Evolutionary conservation across 2,113 vertebrate genomes (phyloP).

Genomic region (Strigops habroptila): DNA sequence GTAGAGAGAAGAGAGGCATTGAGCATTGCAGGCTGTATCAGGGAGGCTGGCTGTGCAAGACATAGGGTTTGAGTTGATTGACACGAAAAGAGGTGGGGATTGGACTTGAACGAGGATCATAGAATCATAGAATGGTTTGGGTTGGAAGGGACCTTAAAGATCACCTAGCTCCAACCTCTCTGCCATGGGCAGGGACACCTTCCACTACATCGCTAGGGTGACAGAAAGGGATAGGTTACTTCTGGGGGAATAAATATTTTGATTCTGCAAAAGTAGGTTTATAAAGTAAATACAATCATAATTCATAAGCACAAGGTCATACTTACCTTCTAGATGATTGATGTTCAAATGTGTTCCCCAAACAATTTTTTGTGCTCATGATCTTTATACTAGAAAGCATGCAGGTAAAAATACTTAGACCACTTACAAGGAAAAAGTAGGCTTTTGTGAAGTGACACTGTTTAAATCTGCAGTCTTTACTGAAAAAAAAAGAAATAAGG

Average conservation of each 20-base stretch:
- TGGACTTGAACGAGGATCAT: not conserved
- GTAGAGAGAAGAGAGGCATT: not conserved
- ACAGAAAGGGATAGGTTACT: not conserved
- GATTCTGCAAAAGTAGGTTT: not conserved
- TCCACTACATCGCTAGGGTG: not conserved
- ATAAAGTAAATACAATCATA: not conserved
- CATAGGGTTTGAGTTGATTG: not conserved
- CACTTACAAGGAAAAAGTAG: not conserved
- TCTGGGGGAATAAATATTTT: not conserved
- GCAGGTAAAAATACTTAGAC: not conserved
- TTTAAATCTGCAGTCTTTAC: not conserved
- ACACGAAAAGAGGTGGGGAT: not conserved
- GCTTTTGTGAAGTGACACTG: not conserved
- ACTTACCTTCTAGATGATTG: not conserved
- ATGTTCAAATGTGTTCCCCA: not conserved
- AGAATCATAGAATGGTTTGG: not conserved
- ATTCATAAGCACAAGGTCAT: not conserved
- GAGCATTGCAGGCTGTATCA: not conserved
- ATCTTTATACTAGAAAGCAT: not conserved
- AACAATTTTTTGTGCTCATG: not conserved
- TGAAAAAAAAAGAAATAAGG: not conserved
- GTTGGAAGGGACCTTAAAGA: not conserved
- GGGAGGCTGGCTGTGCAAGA: not conserved
- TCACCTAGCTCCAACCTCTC: not conserved
- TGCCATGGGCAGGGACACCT: not conserved